Evolutionary conservation across 2,113 vertebrate genomes (phyloP), one percentile per base, ranked within the genome.

Genomic region (Triplophysa rosa): DNA sequence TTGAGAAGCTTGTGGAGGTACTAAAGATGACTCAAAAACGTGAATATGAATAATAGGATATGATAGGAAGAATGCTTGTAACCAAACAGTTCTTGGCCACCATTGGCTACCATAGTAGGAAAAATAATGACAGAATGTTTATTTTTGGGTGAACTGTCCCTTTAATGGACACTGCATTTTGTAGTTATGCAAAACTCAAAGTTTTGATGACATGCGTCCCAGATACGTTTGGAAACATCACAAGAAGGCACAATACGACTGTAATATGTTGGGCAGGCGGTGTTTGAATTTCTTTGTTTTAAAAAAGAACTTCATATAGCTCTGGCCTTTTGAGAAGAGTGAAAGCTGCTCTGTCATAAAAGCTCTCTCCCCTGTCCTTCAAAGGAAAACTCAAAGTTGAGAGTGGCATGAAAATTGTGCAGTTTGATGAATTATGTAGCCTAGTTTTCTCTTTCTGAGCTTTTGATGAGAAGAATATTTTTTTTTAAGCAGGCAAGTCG

Each of bases 391-490:
- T 37, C 2, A 1, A 23, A 52, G 45, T 69, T 63, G 54, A 63
- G 72, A 76, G 24, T 42, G 62, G 66, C 67, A 67, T 63, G 49
- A 76, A 78, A 76, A 65, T 68, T 79, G 67, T 79, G 40, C 9
- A 24, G 59, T 16, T 56, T 19, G 64, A 86, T 84, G 45, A 82
- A 80, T 82, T 81, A 81, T 86, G 79, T 59, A 80, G 29, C 62
- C 68, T 78, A 62, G 54, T 67, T 78, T 80, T 81, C 70, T 59
- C 17, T 59, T 52, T 66, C 24, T 78, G 52, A 3, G 45, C 42
- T 13, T 74, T 33, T 80, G 40, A 58, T 78, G 61, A 62, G 37
- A 40, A 71, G 7, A 37, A 45, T 23, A 64, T 26, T 4, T 21
- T 69, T 79, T 62, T 23, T 68, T 49, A 1, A 58, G n/a, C 45